phyloP scores from a whole-genome alignment of 2,888 invertebrate genomes.

The Mythimna albipuncta region DNA sequence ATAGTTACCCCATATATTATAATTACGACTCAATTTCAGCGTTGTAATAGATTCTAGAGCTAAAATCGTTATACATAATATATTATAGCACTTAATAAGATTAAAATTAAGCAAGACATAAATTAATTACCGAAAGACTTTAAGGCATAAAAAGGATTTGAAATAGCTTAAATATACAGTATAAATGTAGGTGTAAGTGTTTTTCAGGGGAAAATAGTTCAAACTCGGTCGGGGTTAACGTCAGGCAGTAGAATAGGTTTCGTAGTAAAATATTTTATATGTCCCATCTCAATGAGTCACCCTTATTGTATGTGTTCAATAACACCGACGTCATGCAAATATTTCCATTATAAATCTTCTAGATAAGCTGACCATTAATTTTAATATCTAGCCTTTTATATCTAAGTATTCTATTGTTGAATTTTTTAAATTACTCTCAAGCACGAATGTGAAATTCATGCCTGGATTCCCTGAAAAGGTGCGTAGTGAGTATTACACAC shows the following conservation, averaged over 20 bases:
- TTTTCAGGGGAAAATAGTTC: background rate
- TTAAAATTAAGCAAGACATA: too few relatives aligned
- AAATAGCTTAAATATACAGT: background rate
- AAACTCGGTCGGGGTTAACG: constrained; percentile 6
- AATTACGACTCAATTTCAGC: constrained; percentile 12
- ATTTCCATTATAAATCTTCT: constrained; percentile 41
- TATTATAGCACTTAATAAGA: too few relatives aligned
- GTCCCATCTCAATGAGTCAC: constrained; percentile 22
- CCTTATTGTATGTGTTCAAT: constrained; percentile 17
- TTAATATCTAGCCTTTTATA: constrained; percentile 26
- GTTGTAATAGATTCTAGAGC: background rate
- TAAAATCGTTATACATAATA: background rate
- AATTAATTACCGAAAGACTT: background rate
- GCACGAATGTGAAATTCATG: constrained; percentile 6
- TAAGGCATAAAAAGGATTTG: background rate
- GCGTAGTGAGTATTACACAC: background rate
- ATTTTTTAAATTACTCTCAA: constrained; percentile 20
- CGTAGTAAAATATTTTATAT: constrained; percentile 37
- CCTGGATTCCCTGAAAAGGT: background rate
- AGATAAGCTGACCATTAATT: constrained; percentile 34
- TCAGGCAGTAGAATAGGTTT: constrained; percentile 3
- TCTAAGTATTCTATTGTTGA: constrained; percentile 29
- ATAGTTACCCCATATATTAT: constrained; percentile 44
- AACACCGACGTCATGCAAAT: constrained; percentile 28
- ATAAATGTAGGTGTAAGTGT: background rate